A percentile compares a stretch with the other conserved stretches of the same genome.
Evolutionary conservation across 2,888 invertebrate genomes (phyloP).

Genomic region (Euzophera pinguis): DNA sequence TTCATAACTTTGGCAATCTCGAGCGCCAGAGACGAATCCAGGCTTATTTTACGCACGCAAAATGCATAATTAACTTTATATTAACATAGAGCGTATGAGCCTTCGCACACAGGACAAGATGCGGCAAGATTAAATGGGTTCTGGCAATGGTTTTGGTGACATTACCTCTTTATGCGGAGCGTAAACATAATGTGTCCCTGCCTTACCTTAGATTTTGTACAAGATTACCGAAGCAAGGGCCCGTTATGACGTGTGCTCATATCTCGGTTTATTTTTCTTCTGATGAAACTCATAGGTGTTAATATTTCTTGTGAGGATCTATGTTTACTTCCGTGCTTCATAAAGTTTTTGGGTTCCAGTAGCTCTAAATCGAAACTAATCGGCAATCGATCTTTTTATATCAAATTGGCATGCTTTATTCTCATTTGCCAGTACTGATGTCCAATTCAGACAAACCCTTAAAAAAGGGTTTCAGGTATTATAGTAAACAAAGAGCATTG

Average conservation of each 20-base stretch:
- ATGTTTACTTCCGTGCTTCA: no score
- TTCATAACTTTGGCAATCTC: conserved; percentile 46
- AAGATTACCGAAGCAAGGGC: conserved; percentile 11
- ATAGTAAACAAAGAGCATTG: no score
- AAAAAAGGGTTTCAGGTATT: no score
- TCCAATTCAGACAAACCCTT: no score
- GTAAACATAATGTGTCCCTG: conserved; percentile 15
- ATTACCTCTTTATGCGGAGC: conserved; percentile 23
- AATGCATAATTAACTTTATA: conserved; percentile 71
- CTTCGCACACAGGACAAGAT: conserved; percentile 3
- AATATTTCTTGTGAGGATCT: no score
- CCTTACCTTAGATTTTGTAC: conserved; percentile 14
- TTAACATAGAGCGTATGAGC: conserved; percentile 46
- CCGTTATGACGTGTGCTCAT: conserved; percentile 11
- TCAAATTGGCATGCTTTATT: no score
- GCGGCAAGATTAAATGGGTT: conserved; percentile 43
- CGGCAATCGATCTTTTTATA: no score
- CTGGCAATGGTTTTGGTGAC: conserved; percentile 35
- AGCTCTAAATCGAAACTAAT: no score
- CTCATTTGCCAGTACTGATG: no score
- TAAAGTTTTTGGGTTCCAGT: no score
- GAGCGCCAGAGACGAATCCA: conserved; percentile 33
- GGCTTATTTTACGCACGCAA: conserved; percentile 62
- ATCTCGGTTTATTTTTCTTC: conserved; percentile 9
- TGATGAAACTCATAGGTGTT: not conserved